These are phyloP conservation scores for Rhabdomys dilectus DNA, from an alignment of 2,113 vertebrate genomes.

Conservation along the genomic window DNA sequence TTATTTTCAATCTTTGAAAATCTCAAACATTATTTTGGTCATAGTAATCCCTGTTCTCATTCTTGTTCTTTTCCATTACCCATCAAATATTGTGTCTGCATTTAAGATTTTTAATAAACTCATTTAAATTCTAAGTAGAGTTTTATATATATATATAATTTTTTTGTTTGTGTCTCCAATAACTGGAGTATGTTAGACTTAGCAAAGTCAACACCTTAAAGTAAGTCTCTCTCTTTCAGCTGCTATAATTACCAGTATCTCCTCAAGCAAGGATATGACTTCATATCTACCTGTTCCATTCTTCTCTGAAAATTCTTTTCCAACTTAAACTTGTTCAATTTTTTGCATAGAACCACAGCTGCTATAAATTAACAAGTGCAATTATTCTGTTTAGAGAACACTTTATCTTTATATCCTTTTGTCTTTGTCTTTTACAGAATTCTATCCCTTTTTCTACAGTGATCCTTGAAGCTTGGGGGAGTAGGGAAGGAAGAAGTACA, in stretches of 20 bases:
- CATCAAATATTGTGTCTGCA: neutral
- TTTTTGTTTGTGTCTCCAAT: neutral
- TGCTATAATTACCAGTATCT: neutral
- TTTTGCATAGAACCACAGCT: neutral
- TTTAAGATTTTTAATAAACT: neutral
- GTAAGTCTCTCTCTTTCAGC: neutral
- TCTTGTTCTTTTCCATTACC: neutral
- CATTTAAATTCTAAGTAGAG: neutral
- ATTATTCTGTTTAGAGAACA: neutral
- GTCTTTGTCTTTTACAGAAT: neutral
- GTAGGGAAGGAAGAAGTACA: neutral
- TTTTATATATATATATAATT: neutral
- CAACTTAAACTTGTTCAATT: neutral
- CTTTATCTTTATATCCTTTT: neutral
- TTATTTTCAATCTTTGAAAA: neutral
- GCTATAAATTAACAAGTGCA: neutral
- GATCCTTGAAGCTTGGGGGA: neutral
- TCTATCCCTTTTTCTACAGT: neutral
- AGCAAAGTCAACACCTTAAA: neutral
- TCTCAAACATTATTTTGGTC: neutral
- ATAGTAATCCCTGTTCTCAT: neutral
- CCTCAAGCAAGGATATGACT: neutral
- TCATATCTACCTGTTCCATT: neutral
- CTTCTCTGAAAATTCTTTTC: neutral
- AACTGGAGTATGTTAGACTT: neutral